Evolutionary conservation across 1,140 invertebrate species (phyloP).

Genomic region (Galleria mellonella): DNA sequence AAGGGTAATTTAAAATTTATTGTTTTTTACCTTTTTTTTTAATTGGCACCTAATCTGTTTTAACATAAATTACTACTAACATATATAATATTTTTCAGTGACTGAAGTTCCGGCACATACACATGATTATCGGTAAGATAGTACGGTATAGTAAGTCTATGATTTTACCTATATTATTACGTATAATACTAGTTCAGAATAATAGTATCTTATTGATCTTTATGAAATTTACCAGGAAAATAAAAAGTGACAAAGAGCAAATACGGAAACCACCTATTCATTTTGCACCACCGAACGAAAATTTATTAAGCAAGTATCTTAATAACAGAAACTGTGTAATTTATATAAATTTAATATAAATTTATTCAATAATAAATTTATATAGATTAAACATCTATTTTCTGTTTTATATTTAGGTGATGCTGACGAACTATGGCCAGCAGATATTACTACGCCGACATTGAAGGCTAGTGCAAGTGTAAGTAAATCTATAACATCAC

Average conservation of each 20-base stretch:
- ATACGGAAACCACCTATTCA: too few relatives aligned
- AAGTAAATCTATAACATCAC: slow-evolving; percentile 42
- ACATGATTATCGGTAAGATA: not conserved
- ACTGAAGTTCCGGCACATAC: not conserved
- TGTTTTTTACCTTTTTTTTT: slow-evolving; percentile 14
- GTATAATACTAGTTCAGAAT: not conserved
- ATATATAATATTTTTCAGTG: slow-evolving; percentile 1
- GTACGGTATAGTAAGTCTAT: too few relatives aligned
- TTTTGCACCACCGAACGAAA: slow-evolving; percentile 32
- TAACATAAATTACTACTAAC: too few relatives aligned
- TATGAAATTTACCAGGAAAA: too few relatives aligned
- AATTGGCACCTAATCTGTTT: not conserved
- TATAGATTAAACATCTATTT: not conserved
- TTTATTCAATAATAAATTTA: too few relatives aligned
- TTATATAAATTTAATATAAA: too few relatives aligned
- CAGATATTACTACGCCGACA: slow-evolving; percentile 17
- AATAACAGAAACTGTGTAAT: too few relatives aligned
- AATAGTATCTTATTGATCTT: not conserved
- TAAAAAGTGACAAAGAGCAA: too few relatives aligned
- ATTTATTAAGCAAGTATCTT: slow-evolving; percentile 41
- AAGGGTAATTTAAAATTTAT: slow-evolving; percentile 38
- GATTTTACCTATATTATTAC: too few relatives aligned
- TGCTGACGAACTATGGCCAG: slow-evolving; percentile 51
- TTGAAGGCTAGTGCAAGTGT: slow-evolving; percentile 38
- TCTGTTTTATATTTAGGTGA: slow-evolving; percentile 26